phyloP scores from a whole-genome alignment of 53 echinoderm and acorn worm genomes.

The Holothuria scabra region DNA sequence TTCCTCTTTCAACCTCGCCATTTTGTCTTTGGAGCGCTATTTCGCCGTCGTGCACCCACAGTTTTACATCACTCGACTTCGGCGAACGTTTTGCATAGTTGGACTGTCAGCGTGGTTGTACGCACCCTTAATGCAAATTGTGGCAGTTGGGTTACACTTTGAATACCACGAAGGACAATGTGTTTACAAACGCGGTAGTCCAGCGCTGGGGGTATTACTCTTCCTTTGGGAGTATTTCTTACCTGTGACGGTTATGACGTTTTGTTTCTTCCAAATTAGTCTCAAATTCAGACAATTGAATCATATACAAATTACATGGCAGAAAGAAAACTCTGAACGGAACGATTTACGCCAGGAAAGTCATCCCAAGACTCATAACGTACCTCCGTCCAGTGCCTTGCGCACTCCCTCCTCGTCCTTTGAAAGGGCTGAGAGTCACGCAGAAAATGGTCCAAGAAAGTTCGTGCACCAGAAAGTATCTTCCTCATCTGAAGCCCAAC shows the following conservation, averaged over 20 bases:
- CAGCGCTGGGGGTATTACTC: conserved; percentile 58
- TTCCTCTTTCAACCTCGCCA: conserved; percentile 79
- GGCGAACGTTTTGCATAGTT: conserved; percentile 56
- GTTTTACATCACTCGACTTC: conserved; percentile 51
- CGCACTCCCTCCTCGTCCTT: background rate
- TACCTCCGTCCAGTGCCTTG: background rate
- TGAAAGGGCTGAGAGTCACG: too few relatives aligned
- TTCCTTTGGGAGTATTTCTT: conserved; percentile 74
- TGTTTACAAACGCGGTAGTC: conserved; percentile 44
- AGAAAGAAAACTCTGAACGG: background rate
- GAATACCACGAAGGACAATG: conserved; percentile 51
- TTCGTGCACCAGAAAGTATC: too few relatives aligned
- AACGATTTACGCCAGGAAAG: conserved; percentile 25
- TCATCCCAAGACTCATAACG: conserved; percentile 1
- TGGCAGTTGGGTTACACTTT: conserved; percentile 68
- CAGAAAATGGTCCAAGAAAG: too few relatives aligned
- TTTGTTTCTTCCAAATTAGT: conserved; percentile 58
- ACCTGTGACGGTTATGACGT: conserved; percentile 69
- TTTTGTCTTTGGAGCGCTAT: conserved; percentile 81
- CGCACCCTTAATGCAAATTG: conserved; percentile 70
- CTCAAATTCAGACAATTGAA: conserved; percentile 62
- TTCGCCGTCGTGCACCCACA: conserved; percentile 75
- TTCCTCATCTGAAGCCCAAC: too few relatives aligned
- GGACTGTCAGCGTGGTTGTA: conserved; percentile 70
- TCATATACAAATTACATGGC: conserved; percentile 18